Base-by-base conservation (phyloP, 2,113 vertebrate species). In the Phaethon lepturus region DNA sequence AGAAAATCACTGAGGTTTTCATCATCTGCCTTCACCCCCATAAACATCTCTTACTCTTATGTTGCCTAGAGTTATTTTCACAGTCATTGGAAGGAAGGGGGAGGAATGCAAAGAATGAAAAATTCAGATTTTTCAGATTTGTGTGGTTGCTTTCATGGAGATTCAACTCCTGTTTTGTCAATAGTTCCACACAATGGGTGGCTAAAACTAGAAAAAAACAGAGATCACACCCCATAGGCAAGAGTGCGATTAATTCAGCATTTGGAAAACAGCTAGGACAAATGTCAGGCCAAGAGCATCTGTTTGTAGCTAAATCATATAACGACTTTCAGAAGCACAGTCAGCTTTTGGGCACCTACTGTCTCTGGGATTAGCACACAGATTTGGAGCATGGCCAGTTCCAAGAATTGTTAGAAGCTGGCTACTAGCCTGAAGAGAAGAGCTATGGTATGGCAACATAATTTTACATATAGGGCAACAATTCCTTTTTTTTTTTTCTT, bases 181-280 rank as follows among this genome's bases (percentile, higher is more conserved):
- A 53, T 66, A 87, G 47, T 81, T 93, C 88, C 60, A 85, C 73
- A 72, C 40, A 83, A 75, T 60, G 75, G n/a, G 20, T 55, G 47
- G 73, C 35, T 77, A 90, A 69, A 94, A 87, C 64, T 53, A 64
- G 67, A 95, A 86, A 95, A 72, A 95, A 72, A 75, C 42, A 77
- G 72, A 87, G 26, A 80, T 91, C 68, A 63, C 35, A 64, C 38
- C 26, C 56, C 38, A 78, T 40, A 73, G 53, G 52, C 82, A 94
- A 81, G 42, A 66, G 20, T 31, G 44, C 6, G 33, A 91, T 94
- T 71, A 83, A 82, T 77, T 67, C 59, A 86, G 58, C 66, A 74
- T 75, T 77, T 95, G 90, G 76, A 88, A 93, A 93, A 91, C 47
- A 95, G 23, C n/a, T 68, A 47, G 5, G 24, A 92, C 77, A 94